Evolutionary conservation across 2,113 vertebrate species (phyloP), one percentile per base, ranked within the genome.

Genomic region (Coregonus clupeaformis): DNA sequence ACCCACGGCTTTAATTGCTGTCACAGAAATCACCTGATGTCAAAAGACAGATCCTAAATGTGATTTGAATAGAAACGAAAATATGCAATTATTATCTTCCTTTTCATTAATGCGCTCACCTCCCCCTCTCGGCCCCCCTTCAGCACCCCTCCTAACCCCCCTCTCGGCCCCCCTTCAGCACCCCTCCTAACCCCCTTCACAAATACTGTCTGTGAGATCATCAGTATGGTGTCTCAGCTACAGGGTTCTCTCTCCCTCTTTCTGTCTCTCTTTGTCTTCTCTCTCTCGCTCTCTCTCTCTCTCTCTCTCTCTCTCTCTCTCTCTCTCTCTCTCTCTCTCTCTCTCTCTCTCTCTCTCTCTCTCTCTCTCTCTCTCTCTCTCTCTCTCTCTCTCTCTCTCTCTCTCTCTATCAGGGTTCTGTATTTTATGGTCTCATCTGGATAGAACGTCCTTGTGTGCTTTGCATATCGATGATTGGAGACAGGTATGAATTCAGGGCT

Each of bases 381-480:
- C 45, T 47, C 1, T 9, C 45, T 47, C 7, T 47, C 45, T 47
- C 3, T 14, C 3, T 47, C 45, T 9, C 3, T 14, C 13, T 49
- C 47, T 49, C 3, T 12, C 13, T 49, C 47, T 16, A 2, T 49
- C 4, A 1, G 14, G 4, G 11, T 49, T 32, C 55, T 85, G 76
- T 57, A 80, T 82, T 86, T 90, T 75, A 83, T 83, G 82, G 59
- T 87, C 80, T 80, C 85, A 81, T 85, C 82, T 89, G 76, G 84
- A 86, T 81, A 81, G 84, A 81, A 65, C 60, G 79, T 80, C 75
- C 75, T 84, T 75, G 70, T 84, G 79, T 76, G 70, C 73, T 85
- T 83, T 89, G 85, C 86, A 90, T 89, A 88, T 85, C 82, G 75
- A 91, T 88, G 76, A 81, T 68, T 25, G 62, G 69, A 66, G 69